Evolutionary conservation across 2,797 vertebrate genomes (phyloP).

Genomic region (Columba guinea): DNA sequence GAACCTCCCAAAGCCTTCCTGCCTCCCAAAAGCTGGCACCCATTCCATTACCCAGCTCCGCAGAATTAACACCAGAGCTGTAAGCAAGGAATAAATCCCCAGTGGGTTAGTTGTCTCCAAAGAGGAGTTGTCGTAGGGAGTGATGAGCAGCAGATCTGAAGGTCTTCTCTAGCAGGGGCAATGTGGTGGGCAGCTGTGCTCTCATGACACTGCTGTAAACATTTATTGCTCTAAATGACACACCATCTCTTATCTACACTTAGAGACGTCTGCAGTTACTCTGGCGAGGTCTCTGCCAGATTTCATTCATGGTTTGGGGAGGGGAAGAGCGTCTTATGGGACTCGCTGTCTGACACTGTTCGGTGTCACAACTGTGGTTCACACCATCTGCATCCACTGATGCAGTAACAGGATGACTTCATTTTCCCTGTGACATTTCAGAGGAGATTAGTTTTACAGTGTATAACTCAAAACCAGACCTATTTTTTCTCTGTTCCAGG

Average conservation of each 20-base stretch:
- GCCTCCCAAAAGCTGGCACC: not conserved
- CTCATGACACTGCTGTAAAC: not conserved
- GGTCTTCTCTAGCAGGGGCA: not conserved
- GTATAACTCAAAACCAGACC: not conserved
- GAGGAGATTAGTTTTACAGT: not conserved
- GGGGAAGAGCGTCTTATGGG: not conserved
- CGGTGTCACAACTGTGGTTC: not conserved
- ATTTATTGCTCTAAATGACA: not conserved
- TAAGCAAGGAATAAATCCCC: not conserved
- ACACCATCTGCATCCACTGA: slow-evolving; percentile 51
- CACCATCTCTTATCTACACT: not conserved
- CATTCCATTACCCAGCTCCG: not conserved
- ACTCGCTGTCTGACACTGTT: not conserved
- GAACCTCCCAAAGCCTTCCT: not conserved
- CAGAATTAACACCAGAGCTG: not conserved
- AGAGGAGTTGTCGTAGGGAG: not conserved
- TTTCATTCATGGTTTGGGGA: not conserved
- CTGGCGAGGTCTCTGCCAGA: not conserved
- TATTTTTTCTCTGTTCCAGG: not conserved
- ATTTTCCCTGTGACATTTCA: not conserved
- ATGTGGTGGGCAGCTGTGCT: not conserved
- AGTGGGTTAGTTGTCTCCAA: not conserved
- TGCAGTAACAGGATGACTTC: not conserved
- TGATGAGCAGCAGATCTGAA: not conserved
- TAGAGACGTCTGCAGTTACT: not conserved